Evolutionary conservation across 2,888 invertebrate species (phyloP).

Genomic region (Smittia sp.): DNA sequence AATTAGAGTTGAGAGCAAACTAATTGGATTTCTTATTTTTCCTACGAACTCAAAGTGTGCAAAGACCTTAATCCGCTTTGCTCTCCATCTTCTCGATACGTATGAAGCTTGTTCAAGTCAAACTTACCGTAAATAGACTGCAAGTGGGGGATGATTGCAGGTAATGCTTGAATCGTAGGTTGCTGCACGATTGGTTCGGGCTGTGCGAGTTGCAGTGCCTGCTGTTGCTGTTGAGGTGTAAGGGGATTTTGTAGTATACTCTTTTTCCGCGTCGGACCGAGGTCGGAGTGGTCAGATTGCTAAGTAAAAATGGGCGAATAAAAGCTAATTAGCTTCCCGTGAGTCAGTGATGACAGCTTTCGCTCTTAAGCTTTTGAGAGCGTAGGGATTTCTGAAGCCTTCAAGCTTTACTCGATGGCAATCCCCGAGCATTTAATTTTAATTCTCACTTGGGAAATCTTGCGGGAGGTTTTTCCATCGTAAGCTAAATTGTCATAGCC

Average conservation of each 20-base stretch:
- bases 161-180: constrained; percentile 27
- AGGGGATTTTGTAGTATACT: constrained; percentile 65
- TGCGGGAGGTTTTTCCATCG: constrained; percentile 58
- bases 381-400: constrained; percentile 57
- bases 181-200: constrained; percentile 6
- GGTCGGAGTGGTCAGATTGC: constrained; percentile 61
- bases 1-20: constrained; percentile 35
- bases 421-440: background rate
- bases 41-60: background rate
- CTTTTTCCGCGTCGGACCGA: constrained; percentile 69
- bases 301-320: constrained; percentile 55
- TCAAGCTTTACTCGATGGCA: constrained; percentile 47
- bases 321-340: constrained; percentile 38
- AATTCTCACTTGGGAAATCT: constrained; percentile 51
- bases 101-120: background rate
- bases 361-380: constrained; percentile 57
- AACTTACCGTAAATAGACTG: constrained; percentile 39
- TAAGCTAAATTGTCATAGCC: constrained; percentile 66
- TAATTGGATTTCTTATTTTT: constrained; percentile 30
- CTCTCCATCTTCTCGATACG: background rate
- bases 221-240: constrained; percentile 45
- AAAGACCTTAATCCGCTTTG: background rate
- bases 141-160: constrained; percentile 20
- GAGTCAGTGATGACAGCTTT: constrained; percentile 51
- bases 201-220: constrained; percentile 51